Evolutionary conservation across 2,113 vertebrate genomes (phyloP), one percentile per base, ranked within the genome.

Genomic region (Bucco capensis): DNA sequence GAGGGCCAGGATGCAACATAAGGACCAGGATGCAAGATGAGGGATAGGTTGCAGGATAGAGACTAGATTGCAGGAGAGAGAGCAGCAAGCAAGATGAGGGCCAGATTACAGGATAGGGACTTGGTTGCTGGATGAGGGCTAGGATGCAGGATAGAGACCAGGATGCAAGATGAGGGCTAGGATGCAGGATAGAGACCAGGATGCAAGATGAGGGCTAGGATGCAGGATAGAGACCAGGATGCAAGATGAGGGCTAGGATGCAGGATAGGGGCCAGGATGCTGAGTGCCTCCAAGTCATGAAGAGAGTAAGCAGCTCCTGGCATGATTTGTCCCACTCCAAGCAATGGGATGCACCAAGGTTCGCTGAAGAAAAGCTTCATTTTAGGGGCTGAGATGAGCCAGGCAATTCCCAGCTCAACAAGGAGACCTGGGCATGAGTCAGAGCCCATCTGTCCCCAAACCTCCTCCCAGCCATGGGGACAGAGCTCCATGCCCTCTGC

Each of bases 401-500:
- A 28, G 69, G 33, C 24, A 27, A 66, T 14, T 11, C 78, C 22
- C 82, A 84, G 56, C 49, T 67, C 71, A 15, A 18, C 25, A 4
- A 14, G 57, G 25, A 42, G 50, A 40, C 21, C 30, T 6, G 3
- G 11, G 23, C 0, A 0, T 8, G 60, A 57, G 38, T 28, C 3
- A 2, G 64, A 31, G n/a, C 28, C 3, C 1, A 2, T 31, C 6
- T 35, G 2, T 5, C 54, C 38, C 80, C 54, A 72, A 23, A 37
- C 21, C 19, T 1, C 0, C 33, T 54, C 14, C 61, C 47, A 51
- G 40, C 35, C 21, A 0, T 0, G n/a, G 37, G 81, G 42, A 86
- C n/a, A 51, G 76, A 69, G 47, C 12, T 84, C 42, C 19, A 2
- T 2, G 0, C 31, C 0, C 0, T n/a, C 14, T 51, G 4, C 50